Evolutionary conservation across 1,140 invertebrate genomes (phyloP).

Genomic region (Caenorhabditis elegans): WBcel235 BX284606.5:11187501-11188000

Average conservation of each 20-base stretch:
- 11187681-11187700: constrained; percentile 9
- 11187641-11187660: not conserved
- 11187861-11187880: constrained; percentile 25
- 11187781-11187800: not conserved
- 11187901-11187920: not conserved
- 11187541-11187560: not conserved
- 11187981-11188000: not conserved
- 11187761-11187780: not conserved
- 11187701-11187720: constrained; percentile 9
- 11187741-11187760: not conserved
- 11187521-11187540: not conserved
- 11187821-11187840: no score
- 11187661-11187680: constrained; percentile 7
- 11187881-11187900: not conserved
- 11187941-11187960: constrained; percentile 9
- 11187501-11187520: not conserved
- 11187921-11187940: not conserved
- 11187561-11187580: not conserved
- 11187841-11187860: no score
- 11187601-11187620: not conserved
- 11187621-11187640: not conserved
- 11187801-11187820: not conserved
- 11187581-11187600: not conserved
- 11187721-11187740: constrained; percentile 3
- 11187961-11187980: not conserved